Conservation (phyloP, 2,888 invertebrate species). For the Conomelus anceps region DNA sequence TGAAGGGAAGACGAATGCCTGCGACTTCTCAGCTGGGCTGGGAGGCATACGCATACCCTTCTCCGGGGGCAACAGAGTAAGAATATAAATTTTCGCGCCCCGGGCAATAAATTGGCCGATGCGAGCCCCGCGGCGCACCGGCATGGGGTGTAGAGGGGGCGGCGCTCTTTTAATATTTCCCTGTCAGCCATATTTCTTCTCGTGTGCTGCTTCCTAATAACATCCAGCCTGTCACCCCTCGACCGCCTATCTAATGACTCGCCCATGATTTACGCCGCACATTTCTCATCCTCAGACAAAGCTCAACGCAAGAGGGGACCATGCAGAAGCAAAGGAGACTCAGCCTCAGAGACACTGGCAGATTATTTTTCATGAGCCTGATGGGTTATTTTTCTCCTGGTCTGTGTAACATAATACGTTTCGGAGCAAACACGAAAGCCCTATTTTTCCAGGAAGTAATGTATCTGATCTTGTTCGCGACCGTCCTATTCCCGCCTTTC, state of each 20-base stretch:
- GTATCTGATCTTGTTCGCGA: neutral
- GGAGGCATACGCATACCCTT: neutral
- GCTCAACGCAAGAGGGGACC: slow-evolving; percentile 9
- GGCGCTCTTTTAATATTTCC: slow-evolving; percentile 27
- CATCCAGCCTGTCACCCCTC: slow-evolving; percentile 24
- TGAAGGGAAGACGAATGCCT: slow-evolving; percentile 3
- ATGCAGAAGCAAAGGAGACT: slow-evolving; percentile 11
- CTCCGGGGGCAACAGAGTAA: slow-evolving; percentile 13
- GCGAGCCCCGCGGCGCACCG: neutral
- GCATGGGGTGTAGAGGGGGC: neutral
- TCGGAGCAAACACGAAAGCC: slow-evolving; percentile 18
- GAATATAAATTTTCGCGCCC: slow-evolving; percentile 26
- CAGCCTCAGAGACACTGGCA: slow-evolving; percentile 19
- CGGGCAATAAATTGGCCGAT: slow-evolving; percentile 27
- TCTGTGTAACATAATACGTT: slow-evolving; percentile 22
- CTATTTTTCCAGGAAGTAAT: neutral
- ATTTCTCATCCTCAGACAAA: slow-evolving; percentile 25
- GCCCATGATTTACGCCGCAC: slow-evolving; percentile 25
- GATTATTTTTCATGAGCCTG: slow-evolving; percentile 27
- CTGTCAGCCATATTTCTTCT: slow-evolving; percentile 28
- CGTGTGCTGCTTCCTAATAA: slow-evolving; percentile 27
- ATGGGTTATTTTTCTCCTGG: slow-evolving; percentile 26
- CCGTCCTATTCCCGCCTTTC: neutral
- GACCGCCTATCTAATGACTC: slow-evolving; percentile 27
- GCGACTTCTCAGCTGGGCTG: neutral